These are phyloP conservation scores for Proterorhinus semilunaris DNA, from an alignment of 2,113 vertebrate genomes.

Conservation along the genomic window DNA sequence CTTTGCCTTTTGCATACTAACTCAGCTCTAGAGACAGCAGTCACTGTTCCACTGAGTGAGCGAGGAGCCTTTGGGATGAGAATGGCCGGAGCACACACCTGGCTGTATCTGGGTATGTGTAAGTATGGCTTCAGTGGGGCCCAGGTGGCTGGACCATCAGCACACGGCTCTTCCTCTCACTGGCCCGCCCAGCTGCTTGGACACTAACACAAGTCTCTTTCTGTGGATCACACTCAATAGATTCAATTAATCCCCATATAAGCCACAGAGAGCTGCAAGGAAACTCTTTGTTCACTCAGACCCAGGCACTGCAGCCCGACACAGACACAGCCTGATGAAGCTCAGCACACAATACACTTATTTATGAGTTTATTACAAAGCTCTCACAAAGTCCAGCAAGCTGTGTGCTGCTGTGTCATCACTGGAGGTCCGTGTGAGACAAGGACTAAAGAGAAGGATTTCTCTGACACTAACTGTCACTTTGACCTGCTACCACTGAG, in stretches of 20 bases:
- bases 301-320: constrained; percentile 17
- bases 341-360: constrained; percentile 18
- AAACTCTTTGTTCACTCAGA: constrained; percentile 51
- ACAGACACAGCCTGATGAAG: constrained; percentile 22
- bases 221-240: constrained; percentile 59
- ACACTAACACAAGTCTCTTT: constrained; percentile 61
- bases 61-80: constrained; percentile 9
- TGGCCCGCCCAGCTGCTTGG: constrained; percentile 63
- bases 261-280: constrained; percentile 44
- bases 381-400: constrained; percentile 16
- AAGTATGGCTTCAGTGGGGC: constrained; percentile 40
- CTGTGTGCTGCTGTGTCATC: constrained; percentile 9
- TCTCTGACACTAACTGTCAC: constrained; percentile 17
- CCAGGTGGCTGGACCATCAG: constrained; percentile 58
- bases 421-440: constrained; percentile 11
- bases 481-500: constrained; percentile 31
- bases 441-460: constrained; percentile 29
- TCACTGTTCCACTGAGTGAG: constrained; percentile 31
- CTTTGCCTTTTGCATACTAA: constrained; percentile 70
- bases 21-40: constrained; percentile 55
- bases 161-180: constrained; percentile 38
- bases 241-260: constrained; percentile 58
- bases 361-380: constrained; percentile 2
- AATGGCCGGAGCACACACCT: constrained; percentile 42
- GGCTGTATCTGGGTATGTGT: constrained; percentile 44